These are phyloP conservation scores for Drosophila busckii DNA, from an alignment of 1,140 invertebrate genomes.

Conservation along the genomic window DNA sequence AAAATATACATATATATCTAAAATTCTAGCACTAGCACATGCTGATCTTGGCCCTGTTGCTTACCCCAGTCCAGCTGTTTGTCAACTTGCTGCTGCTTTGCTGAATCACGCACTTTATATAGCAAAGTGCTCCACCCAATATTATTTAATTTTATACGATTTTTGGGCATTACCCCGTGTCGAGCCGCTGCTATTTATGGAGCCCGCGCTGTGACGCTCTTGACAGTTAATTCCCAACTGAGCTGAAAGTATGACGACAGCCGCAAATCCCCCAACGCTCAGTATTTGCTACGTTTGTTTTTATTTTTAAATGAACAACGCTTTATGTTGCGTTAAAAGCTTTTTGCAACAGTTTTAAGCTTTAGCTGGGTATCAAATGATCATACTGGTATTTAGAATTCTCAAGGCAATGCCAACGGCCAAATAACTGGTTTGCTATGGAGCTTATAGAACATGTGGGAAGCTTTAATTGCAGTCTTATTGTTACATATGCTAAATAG, in stretches of 20 bases:
- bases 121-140: constrained; percentile 16
- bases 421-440: constrained; percentile 27
- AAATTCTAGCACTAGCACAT: not conserved
- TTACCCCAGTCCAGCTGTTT: constrained; percentile 20
- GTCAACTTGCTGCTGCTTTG: constrained; percentile 23
- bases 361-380: constrained; percentile 8
- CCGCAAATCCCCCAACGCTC: constrained; percentile 23
- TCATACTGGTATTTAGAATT: constrained; percentile 18
- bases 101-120: constrained; percentile 62
- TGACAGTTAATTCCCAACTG: constrained; percentile 44
- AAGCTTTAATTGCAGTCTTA: constrained; percentile 12
- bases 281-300: constrained; percentile 5
- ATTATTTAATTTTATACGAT: too few species aligned
- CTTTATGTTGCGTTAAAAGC: constrained; percentile 15
- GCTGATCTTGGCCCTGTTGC: constrained; percentile 20
- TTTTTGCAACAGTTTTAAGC: constrained; percentile 18
- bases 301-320: not conserved
- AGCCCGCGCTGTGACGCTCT: constrained; percentile 33
- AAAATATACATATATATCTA: not conserved
- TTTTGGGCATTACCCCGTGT: constrained; percentile 46
- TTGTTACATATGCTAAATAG: constrained; percentile 13
- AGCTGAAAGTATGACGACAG: constrained; percentile 10
- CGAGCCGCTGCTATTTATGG: constrained; percentile 31
- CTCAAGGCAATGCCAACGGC: constrained; percentile 14
- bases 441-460: constrained; percentile 16